Base-by-base conservation (phyloP, 2,113 vertebrate species). In the Entelurus aequoreus region DNA sequence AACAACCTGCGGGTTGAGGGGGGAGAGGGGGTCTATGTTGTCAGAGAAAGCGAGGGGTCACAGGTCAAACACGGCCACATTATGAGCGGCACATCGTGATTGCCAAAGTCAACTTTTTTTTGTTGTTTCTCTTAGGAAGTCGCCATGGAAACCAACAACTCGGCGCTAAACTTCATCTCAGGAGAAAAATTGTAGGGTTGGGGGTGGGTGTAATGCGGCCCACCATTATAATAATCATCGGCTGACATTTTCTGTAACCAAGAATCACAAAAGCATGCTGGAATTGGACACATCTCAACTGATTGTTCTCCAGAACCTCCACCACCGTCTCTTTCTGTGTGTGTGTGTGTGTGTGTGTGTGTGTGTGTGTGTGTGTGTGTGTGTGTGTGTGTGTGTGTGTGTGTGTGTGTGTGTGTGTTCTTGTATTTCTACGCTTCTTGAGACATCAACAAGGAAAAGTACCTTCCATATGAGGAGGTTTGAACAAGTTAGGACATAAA, bases 241-340 rank as follows among this genome's bases (percentile, higher is more conserved):
- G 8, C 10, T 19, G 55, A 11, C 5, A 44, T 57, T 44, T 55
- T 57, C 13, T 21, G 8, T 1, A 3, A 57, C 38, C 40, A 57
- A 57, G 55, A 57, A 57, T 46, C 55, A 46, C 55, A 57, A 57
- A 57, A 21, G 38, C 19, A 46, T 16, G 19, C 16, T 13, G 55
- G 15, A 44, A 11, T 16, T 21, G 55, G 42, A 12, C 42, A 11
- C 10, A 46, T 12, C 42, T 11, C 42, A 44, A 10, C 16, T 16
- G 54, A 21, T 7, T 40, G 16, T 57, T n/a, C 54, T 16, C 9
- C 40, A 44, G 40, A 46, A 57, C 10, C 16, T 4, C 16, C 12
- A 21, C 9, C 8, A 28, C 54, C 54, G 4, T 28, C 28, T 2
- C 28, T 3, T 28, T 28, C 28, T 28, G 28, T 28, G 28, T 28